phyloP scores from a whole-genome alignment of 2,797 vertebrate genomes.

The Cheirogaleus major region DNA sequence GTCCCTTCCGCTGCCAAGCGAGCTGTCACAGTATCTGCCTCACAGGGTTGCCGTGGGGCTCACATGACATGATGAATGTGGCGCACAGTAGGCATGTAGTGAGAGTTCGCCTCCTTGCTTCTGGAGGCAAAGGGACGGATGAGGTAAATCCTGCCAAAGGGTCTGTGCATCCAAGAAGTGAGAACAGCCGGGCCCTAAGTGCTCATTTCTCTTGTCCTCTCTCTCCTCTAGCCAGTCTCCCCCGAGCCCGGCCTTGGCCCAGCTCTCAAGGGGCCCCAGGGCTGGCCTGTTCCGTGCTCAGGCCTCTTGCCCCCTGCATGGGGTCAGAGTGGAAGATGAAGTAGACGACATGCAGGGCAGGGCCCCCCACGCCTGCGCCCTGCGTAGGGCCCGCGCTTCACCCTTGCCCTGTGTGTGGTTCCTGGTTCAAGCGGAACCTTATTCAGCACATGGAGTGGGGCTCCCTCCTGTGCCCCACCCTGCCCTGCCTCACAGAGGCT shows the following conservation, averaged over 20 bases:
- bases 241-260: too few relatives aligned
- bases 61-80: too few relatives aligned
- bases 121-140: neutral
- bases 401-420: neutral
- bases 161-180: neutral
- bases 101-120: neutral
- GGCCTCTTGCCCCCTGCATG: neutral
- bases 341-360: too few relatives aligned
- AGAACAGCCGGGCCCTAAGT: neutral
- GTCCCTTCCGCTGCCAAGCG: neutral
- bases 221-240: neutral
- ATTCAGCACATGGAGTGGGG: neutral
- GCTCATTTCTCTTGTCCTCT: rapidly evolving
- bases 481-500: neutral
- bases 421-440: neutral
- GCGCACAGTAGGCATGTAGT: neutral
- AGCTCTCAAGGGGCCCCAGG: neutral
- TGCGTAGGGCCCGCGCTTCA: neutral
- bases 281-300: neutral
- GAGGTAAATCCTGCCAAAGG: neutral
- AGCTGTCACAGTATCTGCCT: rapidly evolving
- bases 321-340: neutral
- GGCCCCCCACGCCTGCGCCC: too few relatives aligned
- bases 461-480: rapidly evolving
- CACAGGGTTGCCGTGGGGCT: neutral